Percentiles rank a stretch among this genome's conserved stretches.
phyloP scores from a whole-genome alignment of 2,113 vertebrate species.

The Mohoua ochrocephala region DNA sequence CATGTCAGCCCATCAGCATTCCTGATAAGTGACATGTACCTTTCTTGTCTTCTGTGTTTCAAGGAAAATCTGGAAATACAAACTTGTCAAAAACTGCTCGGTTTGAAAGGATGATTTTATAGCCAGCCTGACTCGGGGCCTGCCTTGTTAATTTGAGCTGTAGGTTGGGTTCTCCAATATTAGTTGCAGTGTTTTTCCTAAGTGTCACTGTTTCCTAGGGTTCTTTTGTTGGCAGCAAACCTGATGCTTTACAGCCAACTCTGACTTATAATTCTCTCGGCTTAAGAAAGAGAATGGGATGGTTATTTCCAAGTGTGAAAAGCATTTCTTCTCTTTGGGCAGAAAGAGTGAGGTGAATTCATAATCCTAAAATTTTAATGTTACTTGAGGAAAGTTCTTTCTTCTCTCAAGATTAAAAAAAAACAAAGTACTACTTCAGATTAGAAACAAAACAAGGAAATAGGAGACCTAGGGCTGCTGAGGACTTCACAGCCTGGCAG shows the following conservation, averaged over 20 bases:
- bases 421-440: background rate
- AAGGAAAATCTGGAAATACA: background rate
- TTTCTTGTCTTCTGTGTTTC: background rate
- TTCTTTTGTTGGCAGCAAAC: background rate
- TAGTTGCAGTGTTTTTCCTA: background rate
- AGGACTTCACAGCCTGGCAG: background rate
- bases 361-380: background rate
- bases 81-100: background rate
- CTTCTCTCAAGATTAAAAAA: background rate
- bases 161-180: background rate
- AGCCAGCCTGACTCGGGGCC: background rate
- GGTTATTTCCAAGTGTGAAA: background rate
- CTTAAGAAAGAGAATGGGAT: background rate
- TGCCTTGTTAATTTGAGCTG: background rate
- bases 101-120: background rate
- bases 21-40: background rate
- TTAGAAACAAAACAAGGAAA: background rate
- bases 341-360: background rate
- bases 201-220: background rate
- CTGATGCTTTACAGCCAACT: background rate
- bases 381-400: background rate
- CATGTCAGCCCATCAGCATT: background rate
- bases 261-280: background rate
- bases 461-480: background rate
- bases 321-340: background rate